Evolutionary conservation across 2,888 invertebrate species (phyloP).

Genomic region (Cheiracanthium punctorium): DNA sequence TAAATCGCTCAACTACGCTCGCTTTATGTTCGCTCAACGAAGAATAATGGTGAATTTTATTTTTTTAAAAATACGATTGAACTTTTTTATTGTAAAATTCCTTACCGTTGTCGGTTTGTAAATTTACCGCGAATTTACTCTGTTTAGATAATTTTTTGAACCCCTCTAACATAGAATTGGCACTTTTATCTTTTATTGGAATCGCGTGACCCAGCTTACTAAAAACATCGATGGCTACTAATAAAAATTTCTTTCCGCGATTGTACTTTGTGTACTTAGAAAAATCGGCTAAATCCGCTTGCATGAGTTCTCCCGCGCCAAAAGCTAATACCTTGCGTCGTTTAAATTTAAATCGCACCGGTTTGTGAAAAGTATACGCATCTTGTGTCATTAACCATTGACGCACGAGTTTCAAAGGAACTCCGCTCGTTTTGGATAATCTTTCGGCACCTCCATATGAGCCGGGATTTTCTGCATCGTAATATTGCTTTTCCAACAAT

Average conservation of each 20-base stretch:
- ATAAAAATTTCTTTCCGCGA: neutral
- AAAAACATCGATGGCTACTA: constrained; percentile 24
- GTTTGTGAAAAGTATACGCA: constrained; percentile 23
- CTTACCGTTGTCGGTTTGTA: neutral
- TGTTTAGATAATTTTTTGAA: constrained; percentile 25
- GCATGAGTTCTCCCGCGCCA: constrained; percentile 10
- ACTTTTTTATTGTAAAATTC: constrained; percentile 18
- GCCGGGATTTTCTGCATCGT: neutral
- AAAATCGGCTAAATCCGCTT: constrained; percentile 30
- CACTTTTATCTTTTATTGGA: constrained; percentile 1
- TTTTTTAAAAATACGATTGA: neutral
- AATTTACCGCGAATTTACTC: neutral
- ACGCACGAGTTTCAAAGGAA: neutral
- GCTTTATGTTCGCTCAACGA: constrained; percentile 73
- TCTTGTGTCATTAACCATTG: constrained; percentile 28
- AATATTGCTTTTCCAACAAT: too few relatives aligned
- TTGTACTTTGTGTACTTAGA: constrained; percentile 21
- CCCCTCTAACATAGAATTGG: neutral
- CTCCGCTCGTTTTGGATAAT: neutral
- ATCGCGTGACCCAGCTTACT: neutral
- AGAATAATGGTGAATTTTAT: neutral
- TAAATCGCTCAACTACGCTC: constrained; percentile 73
- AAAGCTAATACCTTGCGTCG: constrained; percentile 8
- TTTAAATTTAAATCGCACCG: neutral
- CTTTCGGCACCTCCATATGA: neutral